Percentiles rank a stretch among this genome's conserved stretches.
Conservation (phyloP, 1,140 invertebrate species). For the Meloidogyne chitwoodi region DNA sequence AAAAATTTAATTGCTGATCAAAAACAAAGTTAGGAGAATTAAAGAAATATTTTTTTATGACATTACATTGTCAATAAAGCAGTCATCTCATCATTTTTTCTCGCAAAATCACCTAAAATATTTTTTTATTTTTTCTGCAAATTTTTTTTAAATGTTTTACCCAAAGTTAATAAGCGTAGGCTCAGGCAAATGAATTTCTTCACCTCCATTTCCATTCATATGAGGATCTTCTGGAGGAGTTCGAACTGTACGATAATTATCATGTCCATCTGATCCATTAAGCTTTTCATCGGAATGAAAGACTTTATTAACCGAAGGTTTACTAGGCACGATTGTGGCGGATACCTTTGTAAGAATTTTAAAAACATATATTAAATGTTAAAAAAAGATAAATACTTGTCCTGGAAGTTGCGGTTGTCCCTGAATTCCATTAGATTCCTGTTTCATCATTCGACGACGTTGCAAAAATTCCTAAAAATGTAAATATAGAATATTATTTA, state of each 20-base stretch:
- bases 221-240: slow-evolving; percentile 19
- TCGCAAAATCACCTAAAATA: not conserved
- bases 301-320: not conserved
- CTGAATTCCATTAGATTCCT: too few species aligned
- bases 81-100: too few species aligned
- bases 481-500: too few species aligned
- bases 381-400: too few species aligned
- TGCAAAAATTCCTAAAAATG: too few species aligned
- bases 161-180: slow-evolving; percentile 4
- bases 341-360: not conserved
- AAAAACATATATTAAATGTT: too few species aligned
- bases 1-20: too few species aligned
- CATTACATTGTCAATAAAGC: too few species aligned
- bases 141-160: not conserved
- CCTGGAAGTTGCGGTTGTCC: too few species aligned
- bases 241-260: not conserved
- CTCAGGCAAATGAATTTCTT: slow-evolving; percentile 4
- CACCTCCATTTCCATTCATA: slow-evolving; percentile 4
- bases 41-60: too few species aligned
- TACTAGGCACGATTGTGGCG: not conserved
- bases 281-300: not conserved
- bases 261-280: not conserved
- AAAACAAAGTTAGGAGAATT: too few species aligned
- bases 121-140: not conserved
- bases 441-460: too few species aligned